phyloP scores from a whole-genome alignment of 2,888 invertebrate genomes.

The Monochamus alternatus region DNA sequence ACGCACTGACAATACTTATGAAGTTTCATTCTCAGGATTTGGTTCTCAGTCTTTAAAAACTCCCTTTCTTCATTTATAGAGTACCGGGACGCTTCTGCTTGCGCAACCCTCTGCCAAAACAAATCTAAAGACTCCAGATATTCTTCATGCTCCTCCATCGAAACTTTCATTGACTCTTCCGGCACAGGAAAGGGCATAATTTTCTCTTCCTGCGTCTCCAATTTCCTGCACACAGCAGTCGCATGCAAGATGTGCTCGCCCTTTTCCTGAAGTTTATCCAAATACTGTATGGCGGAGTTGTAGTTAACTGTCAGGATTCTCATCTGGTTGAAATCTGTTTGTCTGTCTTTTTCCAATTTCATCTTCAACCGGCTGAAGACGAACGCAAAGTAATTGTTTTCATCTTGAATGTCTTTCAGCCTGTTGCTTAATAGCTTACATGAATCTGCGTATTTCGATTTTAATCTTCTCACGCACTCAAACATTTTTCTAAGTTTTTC shows the following conservation, averaged over 20 bases:
- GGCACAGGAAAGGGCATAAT: constrained; percentile 66
- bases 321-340: constrained; percentile 73
- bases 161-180: constrained; percentile 34
- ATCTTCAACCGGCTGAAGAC: constrained; percentile 70
- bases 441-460: constrained; percentile 52
- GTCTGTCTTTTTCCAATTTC: constrained; percentile 72
- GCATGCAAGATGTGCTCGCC: constrained; percentile 77
- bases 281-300: constrained; percentile 73
- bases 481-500: constrained; percentile 56
- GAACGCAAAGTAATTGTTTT: constrained; percentile 67
- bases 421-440: constrained; percentile 51
- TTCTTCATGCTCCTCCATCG: constrained; percentile 39
- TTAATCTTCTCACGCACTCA: constrained; percentile 59
- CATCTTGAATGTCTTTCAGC: constrained; percentile 58
- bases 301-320: constrained; percentile 77
- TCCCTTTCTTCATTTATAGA: constrained; percentile 64
- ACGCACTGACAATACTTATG: constrained; percentile 61
- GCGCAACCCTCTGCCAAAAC: constrained; percentile 66
- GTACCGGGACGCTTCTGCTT: constrained; percentile 61
- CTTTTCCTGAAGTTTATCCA: constrained; percentile 74
- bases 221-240: constrained; percentile 78
- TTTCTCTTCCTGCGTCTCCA: constrained; percentile 78
- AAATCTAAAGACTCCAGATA: constrained; percentile 55
- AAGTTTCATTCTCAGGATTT: constrained; percentile 56
- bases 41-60: constrained; percentile 63